Percentiles rank a stretch among this genome's conserved stretches.
Evolutionary conservation across 1,140 invertebrate species (phyloP).

Genomic region (Apis dorsata): DNA sequence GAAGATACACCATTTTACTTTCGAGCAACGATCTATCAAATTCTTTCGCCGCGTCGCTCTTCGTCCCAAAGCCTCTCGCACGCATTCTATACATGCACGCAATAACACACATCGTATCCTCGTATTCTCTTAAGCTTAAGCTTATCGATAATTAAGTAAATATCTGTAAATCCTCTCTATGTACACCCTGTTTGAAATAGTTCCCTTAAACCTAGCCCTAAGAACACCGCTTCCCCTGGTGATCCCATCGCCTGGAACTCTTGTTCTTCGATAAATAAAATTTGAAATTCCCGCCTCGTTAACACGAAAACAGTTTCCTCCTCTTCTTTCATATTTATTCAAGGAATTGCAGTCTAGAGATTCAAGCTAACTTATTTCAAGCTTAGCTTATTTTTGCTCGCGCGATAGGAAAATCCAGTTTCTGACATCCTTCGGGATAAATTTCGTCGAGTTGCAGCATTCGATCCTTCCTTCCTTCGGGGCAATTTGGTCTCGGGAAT

Average conservation of each 20-base stretch:
- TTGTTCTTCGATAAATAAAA: not conserved
- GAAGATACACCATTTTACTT: constrained; percentile 27
- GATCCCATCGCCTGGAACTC: not conserved
- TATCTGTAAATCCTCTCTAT: constrained; percentile 76
- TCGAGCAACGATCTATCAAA: constrained; percentile 35
- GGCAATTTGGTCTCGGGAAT: constrained; percentile 1
- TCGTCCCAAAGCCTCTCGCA: constrained; percentile 2
- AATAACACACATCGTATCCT: constrained; percentile 9
- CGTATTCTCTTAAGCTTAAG: constrained; percentile 44
- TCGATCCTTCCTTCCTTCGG: not conserved
- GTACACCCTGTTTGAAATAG: constrained; percentile 75
- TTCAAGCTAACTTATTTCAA: not conserved
- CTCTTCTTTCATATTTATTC: not conserved
- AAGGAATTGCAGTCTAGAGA: not conserved
- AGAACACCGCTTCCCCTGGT: constrained; percentile 8
- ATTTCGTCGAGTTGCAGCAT: constrained; percentile 2
- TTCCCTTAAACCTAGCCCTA: constrained; percentile 56
- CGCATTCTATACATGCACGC: constrained; percentile 28
- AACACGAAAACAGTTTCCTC: not conserved
- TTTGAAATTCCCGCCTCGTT: too few relatives aligned
- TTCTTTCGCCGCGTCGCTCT: constrained; percentile 1
- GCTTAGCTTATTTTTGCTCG: not conserved
- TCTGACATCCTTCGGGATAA: not conserved
- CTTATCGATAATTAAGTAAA: constrained; percentile 78
- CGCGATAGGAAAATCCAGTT: not conserved